These are phyloP conservation scores for Himalopsyche anomala DNA, from an alignment of 2,888 invertebrate species.

Conservation along the genomic window DNA sequence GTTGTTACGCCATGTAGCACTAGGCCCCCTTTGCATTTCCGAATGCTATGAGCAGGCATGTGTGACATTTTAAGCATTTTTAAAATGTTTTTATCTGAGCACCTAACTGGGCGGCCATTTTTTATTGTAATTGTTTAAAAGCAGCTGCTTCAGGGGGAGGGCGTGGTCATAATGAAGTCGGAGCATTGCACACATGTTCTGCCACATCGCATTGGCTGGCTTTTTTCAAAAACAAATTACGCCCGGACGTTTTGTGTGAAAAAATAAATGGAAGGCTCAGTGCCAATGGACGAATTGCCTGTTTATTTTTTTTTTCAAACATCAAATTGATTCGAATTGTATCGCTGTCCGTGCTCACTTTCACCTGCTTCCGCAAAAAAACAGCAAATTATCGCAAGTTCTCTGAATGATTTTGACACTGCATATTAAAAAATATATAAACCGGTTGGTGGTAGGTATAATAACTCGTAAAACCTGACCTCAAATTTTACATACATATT, in stretches of 20 bases:
- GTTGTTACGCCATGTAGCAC: background rate
- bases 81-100: slow-evolving; percentile 28
- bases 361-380: background rate
- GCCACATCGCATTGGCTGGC: slow-evolving; percentile 57
- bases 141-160: slow-evolving; percentile 54
- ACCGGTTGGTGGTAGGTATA: too few relatives aligned
- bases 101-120: slow-evolving; percentile 56
- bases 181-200: slow-evolving; percentile 48
- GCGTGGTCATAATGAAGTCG: slow-evolving; percentile 55
- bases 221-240: slow-evolving; percentile 50
- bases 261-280: slow-evolving; percentile 17
- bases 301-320: background rate
- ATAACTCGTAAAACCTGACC: too few relatives aligned
- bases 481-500: too few relatives aligned
- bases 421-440: too few relatives aligned
- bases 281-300: slow-evolving; percentile 19
- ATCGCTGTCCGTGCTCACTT: background rate
- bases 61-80: slow-evolving; percentile 52
- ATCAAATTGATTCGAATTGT: background rate
- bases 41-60: slow-evolving; percentile 48
- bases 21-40: background rate
- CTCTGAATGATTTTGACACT: too few relatives aligned
- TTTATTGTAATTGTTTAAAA: slow-evolving; percentile 54
- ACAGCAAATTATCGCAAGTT: too few relatives aligned
- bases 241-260: slow-evolving; percentile 26